Percentiles rank a stretch among this genome's conserved stretches.
phyloP scores from a whole-genome alignment of 92 coral and sea anemone genomes.

The Palythoa heliodiscus region DNA sequence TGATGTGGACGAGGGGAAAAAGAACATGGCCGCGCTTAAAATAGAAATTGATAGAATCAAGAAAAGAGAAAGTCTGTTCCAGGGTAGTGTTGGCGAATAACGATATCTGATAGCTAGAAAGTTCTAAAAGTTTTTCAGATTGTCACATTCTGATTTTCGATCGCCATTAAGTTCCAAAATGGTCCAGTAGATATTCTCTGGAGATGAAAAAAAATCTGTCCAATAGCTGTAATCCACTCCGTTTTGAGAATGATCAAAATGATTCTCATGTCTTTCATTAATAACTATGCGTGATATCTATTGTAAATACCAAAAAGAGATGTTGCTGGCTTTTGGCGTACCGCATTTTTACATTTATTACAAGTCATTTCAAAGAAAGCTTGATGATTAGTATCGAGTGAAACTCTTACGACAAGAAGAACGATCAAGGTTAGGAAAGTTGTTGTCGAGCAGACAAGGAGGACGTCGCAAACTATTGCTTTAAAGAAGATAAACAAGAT shows the following conservation, averaged over 20 bases:
- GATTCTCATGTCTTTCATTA: neutral
- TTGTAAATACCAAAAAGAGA: neutral
- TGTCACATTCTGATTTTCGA: neutral
- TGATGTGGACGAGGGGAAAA: conserved; percentile 94
- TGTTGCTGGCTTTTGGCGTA: neutral
- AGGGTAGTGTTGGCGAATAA: neutral
- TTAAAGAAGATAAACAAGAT: no score
- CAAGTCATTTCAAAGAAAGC: neutral
- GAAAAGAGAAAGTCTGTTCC: conserved; percentile 33
- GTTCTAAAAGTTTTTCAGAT: neutral
- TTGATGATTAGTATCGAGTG: neutral
- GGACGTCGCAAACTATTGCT: no score
- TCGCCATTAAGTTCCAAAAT: neutral
- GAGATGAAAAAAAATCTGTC: neutral
- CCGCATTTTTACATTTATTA: neutral
- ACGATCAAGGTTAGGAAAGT: no score
- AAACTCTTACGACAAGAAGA: neutral
- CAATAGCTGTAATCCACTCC: neutral
- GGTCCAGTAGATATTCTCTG: neutral
- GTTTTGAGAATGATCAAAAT: neutral
- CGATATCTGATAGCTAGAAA: neutral
- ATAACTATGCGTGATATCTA: neutral
- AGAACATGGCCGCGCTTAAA: conserved; percentile 78
- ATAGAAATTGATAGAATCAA: conserved; percentile 87
- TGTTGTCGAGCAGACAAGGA: no score